These are phyloP conservation scores for Thecocarcelia acutangulata DNA, from an alignment of 2,888 invertebrate genomes.

Conservation along the genomic window DNA sequence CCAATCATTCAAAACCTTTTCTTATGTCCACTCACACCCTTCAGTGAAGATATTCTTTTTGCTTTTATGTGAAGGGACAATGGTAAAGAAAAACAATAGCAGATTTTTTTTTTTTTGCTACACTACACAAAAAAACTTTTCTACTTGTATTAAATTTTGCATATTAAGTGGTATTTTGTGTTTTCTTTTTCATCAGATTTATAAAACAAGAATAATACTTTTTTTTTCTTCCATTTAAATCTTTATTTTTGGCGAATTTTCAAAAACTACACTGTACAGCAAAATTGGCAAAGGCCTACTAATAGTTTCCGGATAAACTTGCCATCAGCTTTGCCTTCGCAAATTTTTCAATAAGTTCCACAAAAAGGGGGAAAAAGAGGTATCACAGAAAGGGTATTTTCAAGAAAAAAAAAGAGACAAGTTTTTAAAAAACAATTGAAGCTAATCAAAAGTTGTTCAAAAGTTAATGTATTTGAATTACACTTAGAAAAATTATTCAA, in stretches of 20 bases:
- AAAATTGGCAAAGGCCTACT: no score
- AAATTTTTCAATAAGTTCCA: no score
- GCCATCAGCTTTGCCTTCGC: no score
- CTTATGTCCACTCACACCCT: conserved; percentile 33
- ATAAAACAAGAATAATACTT: not conserved
- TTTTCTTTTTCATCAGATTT: conserved; percentile 24
- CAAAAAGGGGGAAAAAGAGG: no score
- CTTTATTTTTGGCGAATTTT: conserved; percentile 34
- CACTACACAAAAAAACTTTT: not conserved
- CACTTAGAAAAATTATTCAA: no score
- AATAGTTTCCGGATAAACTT: no score
- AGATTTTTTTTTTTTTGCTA: conserved; percentile 20
- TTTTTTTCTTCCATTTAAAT: not conserved
- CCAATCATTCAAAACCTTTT: conserved; percentile 66
- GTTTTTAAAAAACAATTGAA: no score
- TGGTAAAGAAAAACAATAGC: conserved; percentile 57
- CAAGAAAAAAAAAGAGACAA: no score
- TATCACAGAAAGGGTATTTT: no score
- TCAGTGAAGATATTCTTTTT: conserved; percentile 1
- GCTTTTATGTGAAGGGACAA: conserved; percentile 38
- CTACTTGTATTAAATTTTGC: conserved; percentile 45
- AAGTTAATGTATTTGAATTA: no score
- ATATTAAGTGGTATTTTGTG: conserved; percentile 67
- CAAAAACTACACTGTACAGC: not conserved
- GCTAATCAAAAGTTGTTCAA: no score